Base-by-base conservation (phyloP, 2,113 vertebrate genomes). In the Sardina pilchardus region DNA sequence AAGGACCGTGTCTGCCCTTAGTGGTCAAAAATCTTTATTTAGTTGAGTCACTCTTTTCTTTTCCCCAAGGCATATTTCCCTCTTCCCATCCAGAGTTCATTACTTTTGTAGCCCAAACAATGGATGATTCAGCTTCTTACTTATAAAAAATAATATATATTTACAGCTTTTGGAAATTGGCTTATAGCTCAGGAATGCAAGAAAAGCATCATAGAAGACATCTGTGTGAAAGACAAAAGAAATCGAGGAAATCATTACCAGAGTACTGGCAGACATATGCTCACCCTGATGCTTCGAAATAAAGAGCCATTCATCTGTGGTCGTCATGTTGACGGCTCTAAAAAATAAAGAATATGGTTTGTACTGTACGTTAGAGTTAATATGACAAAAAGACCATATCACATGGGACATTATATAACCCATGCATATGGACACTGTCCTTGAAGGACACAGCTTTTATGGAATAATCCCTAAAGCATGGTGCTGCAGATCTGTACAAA, bases 191-290 rank as follows among this genome's bases (percentile, higher is more conserved):
- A n/a, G 26, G n/a, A n/a, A 83, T 67, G 39, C 78, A 84, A 44
- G 19, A 26, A 9, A 45, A 71, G 80, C 63, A 53, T 82, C 26
- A 24, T 36, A 50, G 50, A 84, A 45, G 71, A 48, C 48, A 84
- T 86, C 83, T 85, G 67, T 47, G 44, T 56, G 67, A 83, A 47
- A 26, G 84, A 85, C 63, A 84, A 24, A 85, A 53, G 24, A 42
- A 53, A 86, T 36, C 50, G 75, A 81, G 53, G 50, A 87, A 89
- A 86, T 87, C 17, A 83, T 85, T 89, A 24, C 83, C 84, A 89
- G 84, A 81, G 39, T 53, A 82, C 71, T 86, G 87, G 87, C 78
- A 88, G 75, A 86, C 39, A 83, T 24, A 67, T 63, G 81, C 8
- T 21, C 47, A 86, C 21, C 81, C 80, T 82, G 81, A 56, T 45